Evolutionary conservation across 2,888 invertebrate species (phyloP).

Genomic region (Oscheius onirici): DNA sequence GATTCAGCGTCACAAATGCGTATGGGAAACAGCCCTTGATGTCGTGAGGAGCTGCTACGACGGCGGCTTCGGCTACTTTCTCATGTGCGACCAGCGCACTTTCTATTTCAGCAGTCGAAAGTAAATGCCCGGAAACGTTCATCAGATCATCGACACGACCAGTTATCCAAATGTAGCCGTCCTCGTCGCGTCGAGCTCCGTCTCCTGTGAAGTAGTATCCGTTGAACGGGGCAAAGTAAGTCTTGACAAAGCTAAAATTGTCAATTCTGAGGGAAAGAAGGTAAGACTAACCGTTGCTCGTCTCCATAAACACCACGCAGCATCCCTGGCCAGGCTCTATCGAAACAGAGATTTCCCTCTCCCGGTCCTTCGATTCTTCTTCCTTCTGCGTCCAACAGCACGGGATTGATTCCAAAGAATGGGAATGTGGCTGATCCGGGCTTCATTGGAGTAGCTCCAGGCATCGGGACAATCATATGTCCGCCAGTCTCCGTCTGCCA

Average conservation of each 20-base stretch:
- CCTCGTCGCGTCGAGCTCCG: conserved; percentile 80
- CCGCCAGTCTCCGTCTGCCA: conserved; percentile 99
- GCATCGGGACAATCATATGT: conserved; percentile 92
- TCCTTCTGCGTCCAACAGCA: conserved; percentile 85
- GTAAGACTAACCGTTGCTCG: conserved; percentile 77
- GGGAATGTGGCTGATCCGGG: conserved; percentile 98
- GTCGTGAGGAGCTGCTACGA: conserved; percentile 90
- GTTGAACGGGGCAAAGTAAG: conserved; percentile 93
- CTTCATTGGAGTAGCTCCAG: conserved; percentile 95
- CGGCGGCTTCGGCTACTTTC: conserved; percentile 90
- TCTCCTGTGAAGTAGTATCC: conserved; percentile 98
- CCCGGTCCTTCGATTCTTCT: conserved; percentile 59
- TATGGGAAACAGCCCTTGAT: conserved; percentile 97
- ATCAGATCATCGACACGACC: conserved; percentile 90
- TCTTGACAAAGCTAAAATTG: conserved; percentile 80
- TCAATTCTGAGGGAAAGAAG: background rate
- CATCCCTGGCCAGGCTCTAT: conserved; percentile 96
- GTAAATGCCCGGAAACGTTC: conserved; percentile 95
- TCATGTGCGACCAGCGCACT: conserved; percentile 75
- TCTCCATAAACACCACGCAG: conserved; percentile 93
- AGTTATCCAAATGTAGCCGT: conserved; percentile 80
- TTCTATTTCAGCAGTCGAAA: conserved; percentile 91
- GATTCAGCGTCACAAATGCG: conserved; percentile 90
- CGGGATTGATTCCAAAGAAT: conserved; percentile 94
- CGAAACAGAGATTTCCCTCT: conserved; percentile 78